Conservation (phyloP, 35 echinoderm and acorn worm species). For the Acanthaster planci region DNA sequence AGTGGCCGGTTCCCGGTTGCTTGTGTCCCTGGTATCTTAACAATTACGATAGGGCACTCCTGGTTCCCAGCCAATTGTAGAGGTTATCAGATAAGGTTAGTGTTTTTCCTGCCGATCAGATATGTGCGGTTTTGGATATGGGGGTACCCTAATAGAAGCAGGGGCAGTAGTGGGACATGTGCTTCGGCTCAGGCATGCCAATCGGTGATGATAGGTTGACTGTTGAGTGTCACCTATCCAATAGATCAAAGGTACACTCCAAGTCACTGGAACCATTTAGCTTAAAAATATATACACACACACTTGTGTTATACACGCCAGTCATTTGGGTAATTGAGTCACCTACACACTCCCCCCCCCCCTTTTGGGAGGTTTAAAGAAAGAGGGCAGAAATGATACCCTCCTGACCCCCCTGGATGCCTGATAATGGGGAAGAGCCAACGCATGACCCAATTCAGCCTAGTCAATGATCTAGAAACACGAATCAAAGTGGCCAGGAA, state of each 20-base stretch:
- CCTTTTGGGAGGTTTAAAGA: background rate
- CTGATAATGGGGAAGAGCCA: conserved; percentile 10
- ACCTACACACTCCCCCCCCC: background rate
- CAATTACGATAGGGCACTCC: conserved; percentile 6
- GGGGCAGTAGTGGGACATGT: background rate
- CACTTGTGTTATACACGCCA: background rate
- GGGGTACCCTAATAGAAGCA: background rate
- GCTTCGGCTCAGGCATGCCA: background rate
- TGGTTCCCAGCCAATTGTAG: background rate
- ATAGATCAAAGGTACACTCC: background rate
- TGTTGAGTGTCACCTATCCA: conserved; percentile 9
- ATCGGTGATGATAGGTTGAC: background rate
- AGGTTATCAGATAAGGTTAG: background rate
- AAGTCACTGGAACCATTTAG: conserved; percentile 26
- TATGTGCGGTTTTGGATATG: too few species aligned
- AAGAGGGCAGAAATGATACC: conserved; percentile 25
- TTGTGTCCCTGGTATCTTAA: background rate
- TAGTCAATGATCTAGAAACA: conserved; percentile 32
- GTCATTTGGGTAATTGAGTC: conserved; percentile 14
- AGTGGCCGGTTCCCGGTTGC: background rate
- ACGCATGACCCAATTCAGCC: conserved; percentile 30
- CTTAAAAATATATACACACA: conserved; percentile 21
- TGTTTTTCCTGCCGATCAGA: too few species aligned
- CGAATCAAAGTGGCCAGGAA: conserved; percentile 9
- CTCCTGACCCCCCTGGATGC: conserved; percentile 1